Percentiles rank a stretch among this genome's conserved stretches.
Evolutionary conservation across 2,797 vertebrate species (phyloP).

Genomic region (Valencia hispanica): DNA sequence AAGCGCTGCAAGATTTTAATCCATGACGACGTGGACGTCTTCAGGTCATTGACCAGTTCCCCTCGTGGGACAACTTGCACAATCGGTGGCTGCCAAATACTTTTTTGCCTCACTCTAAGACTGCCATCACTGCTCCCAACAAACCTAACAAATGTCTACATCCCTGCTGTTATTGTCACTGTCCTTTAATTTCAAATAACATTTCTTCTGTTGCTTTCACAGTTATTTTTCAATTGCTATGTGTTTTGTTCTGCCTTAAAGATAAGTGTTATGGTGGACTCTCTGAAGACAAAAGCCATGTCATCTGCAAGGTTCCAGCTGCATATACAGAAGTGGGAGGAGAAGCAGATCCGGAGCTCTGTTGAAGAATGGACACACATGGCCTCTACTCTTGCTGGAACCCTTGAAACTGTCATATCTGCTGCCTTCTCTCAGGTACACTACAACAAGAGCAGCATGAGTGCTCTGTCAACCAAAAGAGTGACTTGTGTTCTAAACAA

Average conservation of each 20-base stretch:
- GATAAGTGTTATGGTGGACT: constrained; percentile 64
- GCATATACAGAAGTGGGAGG: constrained; percentile 29
- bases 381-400: constrained; percentile 62
- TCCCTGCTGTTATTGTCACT: too few relatives aligned
- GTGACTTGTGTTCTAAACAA: neutral
- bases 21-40: too few relatives aligned
- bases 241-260: constrained; percentile 19
- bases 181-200: too few relatives aligned
- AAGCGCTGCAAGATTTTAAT: too few relatives aligned
- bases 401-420: constrained; percentile 53
- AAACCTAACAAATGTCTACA: too few relatives aligned
- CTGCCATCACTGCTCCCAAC: too few relatives aligned
- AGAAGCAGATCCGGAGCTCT: constrained; percentile 51
- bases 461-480: neutral
- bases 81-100: too few relatives aligned
- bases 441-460: neutral
- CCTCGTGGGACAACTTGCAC: too few relatives aligned
- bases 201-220: too few relatives aligned
- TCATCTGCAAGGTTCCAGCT: constrained; percentile 33
- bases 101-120: too few relatives aligned
- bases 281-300: constrained; percentile 59
- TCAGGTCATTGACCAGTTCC: too few relatives aligned
- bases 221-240: too few relatives aligned
- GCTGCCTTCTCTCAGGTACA: constrained; percentile 76
- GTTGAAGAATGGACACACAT: constrained; percentile 73